Conservation (phyloP, 1,140 invertebrate species). For the Oppia nitens region DNA sequence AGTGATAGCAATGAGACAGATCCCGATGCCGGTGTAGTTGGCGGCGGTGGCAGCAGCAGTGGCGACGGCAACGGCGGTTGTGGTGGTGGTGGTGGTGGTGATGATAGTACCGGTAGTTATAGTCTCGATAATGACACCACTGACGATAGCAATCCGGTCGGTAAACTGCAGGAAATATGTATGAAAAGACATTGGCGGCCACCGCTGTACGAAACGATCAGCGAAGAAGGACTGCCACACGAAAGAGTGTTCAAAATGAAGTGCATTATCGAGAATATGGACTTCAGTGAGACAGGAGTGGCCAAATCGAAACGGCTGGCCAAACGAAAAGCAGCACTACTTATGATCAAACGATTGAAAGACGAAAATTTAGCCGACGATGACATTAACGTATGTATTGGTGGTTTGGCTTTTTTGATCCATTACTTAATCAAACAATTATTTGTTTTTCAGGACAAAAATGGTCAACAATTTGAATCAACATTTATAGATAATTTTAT, state of each 20-base stretch:
- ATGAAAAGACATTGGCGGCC: conserved; percentile 87
- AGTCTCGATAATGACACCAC: background rate
- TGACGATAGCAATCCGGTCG: conserved; percentile 59
- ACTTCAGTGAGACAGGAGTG: conserved; percentile 35
- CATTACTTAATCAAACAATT: background rate
- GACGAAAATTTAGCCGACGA: conserved; percentile 3
- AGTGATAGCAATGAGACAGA: background rate
- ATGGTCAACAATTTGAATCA: background rate
- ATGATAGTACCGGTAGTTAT: background rate
- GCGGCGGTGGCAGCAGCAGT: background rate
- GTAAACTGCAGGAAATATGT: conserved; percentile 77
- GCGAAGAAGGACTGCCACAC: conserved; percentile 75
- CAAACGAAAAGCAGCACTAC: conserved; percentile 61
- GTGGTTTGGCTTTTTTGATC: background rate
- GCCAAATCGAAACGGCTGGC: conserved; percentile 93
- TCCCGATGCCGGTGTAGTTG: background rate
- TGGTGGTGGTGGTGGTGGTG: no score
- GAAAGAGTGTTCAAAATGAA: conserved; percentile 81
- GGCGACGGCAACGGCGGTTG: background rate
- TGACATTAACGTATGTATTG: background rate
- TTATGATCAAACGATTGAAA: conserved; percentile 2
- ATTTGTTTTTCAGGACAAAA: background rate
- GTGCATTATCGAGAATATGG: conserved; percentile 46
- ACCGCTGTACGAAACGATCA: conserved; percentile 67
- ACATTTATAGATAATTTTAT: background rate